Base-by-base conservation (phyloP, 53 echinoderm and acorn worm genomes). In the Patiria pectinifera region DNA sequence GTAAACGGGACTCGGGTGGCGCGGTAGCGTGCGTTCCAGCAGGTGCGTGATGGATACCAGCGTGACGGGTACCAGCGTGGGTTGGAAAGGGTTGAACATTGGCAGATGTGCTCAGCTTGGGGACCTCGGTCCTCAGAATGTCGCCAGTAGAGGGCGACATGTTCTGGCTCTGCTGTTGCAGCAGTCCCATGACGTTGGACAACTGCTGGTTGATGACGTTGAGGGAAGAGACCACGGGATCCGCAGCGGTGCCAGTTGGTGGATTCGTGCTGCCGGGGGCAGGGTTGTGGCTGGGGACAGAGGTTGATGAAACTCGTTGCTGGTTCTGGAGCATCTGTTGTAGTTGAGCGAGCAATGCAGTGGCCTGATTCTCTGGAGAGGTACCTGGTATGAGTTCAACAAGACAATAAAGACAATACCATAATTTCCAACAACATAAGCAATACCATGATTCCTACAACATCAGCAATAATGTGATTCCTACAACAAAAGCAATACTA, bases 171-270 rank as follows among this genome's bases (percentile, higher is more conserved):
- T 92, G 93, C 22, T 86, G 89, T 11, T 96, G 94, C 59, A 98
- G 87, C 69, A 98, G 44, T 3, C 91, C 83, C 96, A 98, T 94
- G 69, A 98, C 98, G 61, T 93, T 92, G 47, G 92, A 84, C 26
- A 98, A 60, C 88, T 98, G 98, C 77, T 95, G 82, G 86, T 98
- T 98, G 82, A 98, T 95, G 59, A 89, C 86, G 63, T 93, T 95
- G 74, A 98, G 92, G 1, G 97, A 97, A 8, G 94, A 79, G 61
- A 89, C 80, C 44, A 89, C 89, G 0, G 80, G 45, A 19, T 89
- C 89, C 13, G 45, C 21, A 2, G 45, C 81, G 4, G 80, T 11
- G 80, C 80, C 62, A 14, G 89, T 21, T 3, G 74, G 48, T 10
- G 62, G 87, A 25, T 89, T 94, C 78, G 76, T 48, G n/a, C 44